Percentiles rank a stretch among this genome's conserved stretches.
These are phyloP conservation scores for Synanthedon vespiformis DNA, from an alignment of 2,888 invertebrate species.

Conservation along the genomic window DNA sequence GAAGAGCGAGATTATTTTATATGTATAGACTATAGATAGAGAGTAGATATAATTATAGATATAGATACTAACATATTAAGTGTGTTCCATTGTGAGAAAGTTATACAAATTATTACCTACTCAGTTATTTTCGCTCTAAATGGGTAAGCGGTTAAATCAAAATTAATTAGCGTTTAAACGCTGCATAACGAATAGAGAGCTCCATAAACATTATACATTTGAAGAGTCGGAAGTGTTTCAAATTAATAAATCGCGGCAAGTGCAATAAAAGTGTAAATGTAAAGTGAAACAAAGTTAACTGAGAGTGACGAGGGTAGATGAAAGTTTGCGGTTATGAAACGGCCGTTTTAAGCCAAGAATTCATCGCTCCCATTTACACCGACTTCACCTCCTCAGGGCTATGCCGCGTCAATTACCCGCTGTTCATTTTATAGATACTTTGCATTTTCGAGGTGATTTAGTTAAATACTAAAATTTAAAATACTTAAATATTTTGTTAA, in stretches of 20 bases:
- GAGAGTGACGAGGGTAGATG: constrained; percentile 43
- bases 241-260: not conserved
- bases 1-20: no score
- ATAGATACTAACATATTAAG: no score
- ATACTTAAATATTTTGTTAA: no score
- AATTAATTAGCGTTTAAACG: no score
- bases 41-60: no score
- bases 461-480: no score
- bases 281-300: constrained; percentile 37
- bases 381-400: constrained; percentile 30
- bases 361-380: constrained; percentile 48
- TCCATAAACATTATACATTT: not conserved
- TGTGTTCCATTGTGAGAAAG: no score
- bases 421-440: not conserved
- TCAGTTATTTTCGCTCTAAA: no score
- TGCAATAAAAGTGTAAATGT: constrained; percentile 14
- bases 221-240: not conserved
- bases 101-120: no score
- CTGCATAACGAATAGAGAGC: not conserved
- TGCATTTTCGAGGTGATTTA: not conserved
- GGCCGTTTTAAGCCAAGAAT: constrained; percentile 49
- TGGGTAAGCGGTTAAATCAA: no score
- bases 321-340: constrained; percentile 44
- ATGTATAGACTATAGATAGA: no score
- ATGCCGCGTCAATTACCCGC: constrained; percentile 7